Evolutionary conservation across 2,113 vertebrate species (phyloP).

Genomic region (Copsychus sechellarum): DNA sequence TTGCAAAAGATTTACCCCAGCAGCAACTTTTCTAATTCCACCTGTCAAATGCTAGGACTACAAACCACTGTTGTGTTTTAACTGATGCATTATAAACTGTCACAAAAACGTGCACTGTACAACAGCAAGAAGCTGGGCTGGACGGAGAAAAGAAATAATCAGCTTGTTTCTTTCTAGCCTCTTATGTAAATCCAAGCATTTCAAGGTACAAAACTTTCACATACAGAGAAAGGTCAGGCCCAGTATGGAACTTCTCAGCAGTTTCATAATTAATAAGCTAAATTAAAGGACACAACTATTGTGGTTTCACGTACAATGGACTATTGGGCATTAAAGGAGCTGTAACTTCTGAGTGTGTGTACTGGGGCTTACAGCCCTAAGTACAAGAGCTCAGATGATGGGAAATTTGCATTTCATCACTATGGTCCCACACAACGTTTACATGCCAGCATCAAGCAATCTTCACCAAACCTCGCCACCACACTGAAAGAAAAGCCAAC

Average conservation of each 20-base stretch:
- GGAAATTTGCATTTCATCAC: background rate
- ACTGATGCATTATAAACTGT: background rate
- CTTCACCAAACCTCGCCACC: background rate
- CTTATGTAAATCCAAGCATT: background rate
- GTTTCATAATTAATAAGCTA: background rate
- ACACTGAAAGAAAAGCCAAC: background rate
- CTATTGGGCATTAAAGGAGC: background rate
- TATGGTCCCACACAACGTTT: background rate
- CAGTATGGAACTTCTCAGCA: background rate
- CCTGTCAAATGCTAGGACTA: background rate
- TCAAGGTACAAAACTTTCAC: background rate
- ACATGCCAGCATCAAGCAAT: background rate
- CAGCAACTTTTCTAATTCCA: background rate
- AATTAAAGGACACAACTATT: background rate
- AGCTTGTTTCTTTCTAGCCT: background rate
- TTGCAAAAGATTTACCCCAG: background rate
- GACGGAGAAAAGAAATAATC: background rate
- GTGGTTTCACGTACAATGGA: background rate
- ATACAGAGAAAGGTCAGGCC: background rate
- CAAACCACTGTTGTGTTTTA: background rate
- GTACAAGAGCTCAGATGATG: background rate
- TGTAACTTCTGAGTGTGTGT: background rate
- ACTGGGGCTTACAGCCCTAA: background rate
- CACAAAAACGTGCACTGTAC: accelerated
- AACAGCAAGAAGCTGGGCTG: background rate